These are phyloP conservation scores for Phaonia tiefii DNA, from an alignment of 2,888 invertebrate genomes.

Conservation along the genomic window DNA sequence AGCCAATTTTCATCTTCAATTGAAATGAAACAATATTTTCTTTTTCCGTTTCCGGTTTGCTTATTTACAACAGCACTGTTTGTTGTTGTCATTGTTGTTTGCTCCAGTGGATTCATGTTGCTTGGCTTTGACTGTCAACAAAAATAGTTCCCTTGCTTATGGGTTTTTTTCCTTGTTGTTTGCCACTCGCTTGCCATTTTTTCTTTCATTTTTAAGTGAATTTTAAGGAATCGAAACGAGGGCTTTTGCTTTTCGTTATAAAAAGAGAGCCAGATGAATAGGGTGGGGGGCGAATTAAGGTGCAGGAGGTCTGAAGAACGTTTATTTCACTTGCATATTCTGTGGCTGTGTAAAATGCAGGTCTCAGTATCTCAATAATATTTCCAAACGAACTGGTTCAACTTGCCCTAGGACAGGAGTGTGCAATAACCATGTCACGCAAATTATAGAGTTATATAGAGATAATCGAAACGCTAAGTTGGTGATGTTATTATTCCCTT, in stretches of 20 bases:
- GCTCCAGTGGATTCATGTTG: constrained; percentile 39
- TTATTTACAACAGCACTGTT: constrained; percentile 16
- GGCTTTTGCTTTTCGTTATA: no score
- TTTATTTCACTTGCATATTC: constrained; percentile 34
- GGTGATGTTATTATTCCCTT: no score
- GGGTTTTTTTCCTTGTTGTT: constrained; percentile 17
- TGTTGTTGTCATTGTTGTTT: constrained; percentile 38
- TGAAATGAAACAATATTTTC: constrained; percentile 78
- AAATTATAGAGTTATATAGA: no score
- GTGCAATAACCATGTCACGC: background rate
- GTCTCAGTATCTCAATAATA: constrained; percentile 28
- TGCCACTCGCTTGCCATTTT: constrained; percentile 25
- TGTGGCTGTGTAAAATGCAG: constrained; percentile 34
- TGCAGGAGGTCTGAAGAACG: background rate
- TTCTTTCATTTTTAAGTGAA: constrained; percentile 4
- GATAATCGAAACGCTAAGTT: no score
- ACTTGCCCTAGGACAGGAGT: background rate
- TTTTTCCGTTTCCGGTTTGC: constrained; percentile 73
- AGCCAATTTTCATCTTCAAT: constrained; percentile 76
- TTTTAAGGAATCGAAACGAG: constrained; percentile 1
- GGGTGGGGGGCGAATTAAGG: background rate
- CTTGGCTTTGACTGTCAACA: constrained; percentile 53
- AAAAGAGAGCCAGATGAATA: no score
- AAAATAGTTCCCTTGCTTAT: constrained; percentile 38
- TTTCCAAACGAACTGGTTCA: constrained; percentile 28